Evolutionary conservation across 1,140 invertebrate genomes (phyloP).

Genomic region (Reticulitermes speratus): DNA sequence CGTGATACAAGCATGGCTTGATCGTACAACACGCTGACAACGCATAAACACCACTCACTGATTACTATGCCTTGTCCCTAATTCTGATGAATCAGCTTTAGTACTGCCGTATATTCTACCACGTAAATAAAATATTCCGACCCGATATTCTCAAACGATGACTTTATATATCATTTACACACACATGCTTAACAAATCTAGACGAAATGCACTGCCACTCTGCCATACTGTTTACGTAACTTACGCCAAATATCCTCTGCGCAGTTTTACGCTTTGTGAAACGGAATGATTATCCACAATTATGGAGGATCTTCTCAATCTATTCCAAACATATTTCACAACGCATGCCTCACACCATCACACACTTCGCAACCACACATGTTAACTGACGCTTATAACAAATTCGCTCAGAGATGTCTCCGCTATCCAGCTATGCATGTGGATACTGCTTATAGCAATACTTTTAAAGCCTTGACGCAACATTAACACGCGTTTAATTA

Average conservation of each 20-base stretch:
- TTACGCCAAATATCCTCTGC: neutral
- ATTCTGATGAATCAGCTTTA: neutral
- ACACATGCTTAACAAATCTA: neutral
- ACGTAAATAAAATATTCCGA: neutral
- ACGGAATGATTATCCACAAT: neutral
- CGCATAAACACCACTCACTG: neutral
- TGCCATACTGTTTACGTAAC: neutral
- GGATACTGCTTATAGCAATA: neutral
- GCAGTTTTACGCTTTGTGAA: neutral
- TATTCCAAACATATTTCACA: neutral
- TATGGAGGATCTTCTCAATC: neutral
- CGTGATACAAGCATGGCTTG: constrained; percentile 31
- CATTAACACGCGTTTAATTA: too few species aligned
- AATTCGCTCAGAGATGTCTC: neutral
- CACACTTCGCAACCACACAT: constrained; percentile 15
- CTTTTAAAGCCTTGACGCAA: too few species aligned
- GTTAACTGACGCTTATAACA: constrained; percentile 28
- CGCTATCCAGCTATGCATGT: constrained; percentile 12
- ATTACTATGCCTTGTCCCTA: neutral
- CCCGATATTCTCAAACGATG: neutral
- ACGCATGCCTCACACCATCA: neutral
- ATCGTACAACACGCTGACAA: constrained; percentile 13
- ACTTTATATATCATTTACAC: neutral
- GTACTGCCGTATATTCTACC: neutral
- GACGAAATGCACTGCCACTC: neutral